phyloP scores from a whole-genome alignment of 2,797 vertebrate species.

The Emydoidea blandingii region DNA sequence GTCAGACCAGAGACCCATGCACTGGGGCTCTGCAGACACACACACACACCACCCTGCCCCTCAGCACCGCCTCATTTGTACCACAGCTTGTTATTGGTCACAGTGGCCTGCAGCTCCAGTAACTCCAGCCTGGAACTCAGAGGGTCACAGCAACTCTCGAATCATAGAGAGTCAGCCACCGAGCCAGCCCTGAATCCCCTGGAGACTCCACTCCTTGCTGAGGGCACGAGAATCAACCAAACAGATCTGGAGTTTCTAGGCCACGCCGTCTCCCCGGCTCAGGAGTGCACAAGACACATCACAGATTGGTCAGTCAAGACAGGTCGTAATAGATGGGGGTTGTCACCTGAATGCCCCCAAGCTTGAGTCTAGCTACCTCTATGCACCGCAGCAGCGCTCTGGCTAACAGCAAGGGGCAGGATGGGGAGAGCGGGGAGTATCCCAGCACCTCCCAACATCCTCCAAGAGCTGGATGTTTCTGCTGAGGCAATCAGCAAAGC shows the following conservation, averaged over 20 bases:
- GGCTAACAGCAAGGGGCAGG: background rate
- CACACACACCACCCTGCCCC: accelerated
- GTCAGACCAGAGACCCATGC: background rate
- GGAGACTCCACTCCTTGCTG: background rate
- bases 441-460: background rate
- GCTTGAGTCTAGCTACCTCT: background rate
- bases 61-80: background rate
- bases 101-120: background rate
- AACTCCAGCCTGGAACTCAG: background rate
- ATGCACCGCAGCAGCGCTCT: background rate
- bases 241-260: background rate
- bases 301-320: background rate
- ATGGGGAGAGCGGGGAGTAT: background rate
- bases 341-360: background rate
- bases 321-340: too few relatives aligned
- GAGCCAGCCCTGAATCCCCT: background rate
- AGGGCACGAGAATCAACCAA: background rate
- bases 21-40: accelerated
- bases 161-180: background rate
- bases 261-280: background rate
- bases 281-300: background rate
- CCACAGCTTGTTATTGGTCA: background rate
- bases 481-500: background rate
- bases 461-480: background rate
- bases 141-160: background rate